Base-by-base conservation (phyloP, 2,797 vertebrate genomes). In the Serranus cabrilla region DNA sequence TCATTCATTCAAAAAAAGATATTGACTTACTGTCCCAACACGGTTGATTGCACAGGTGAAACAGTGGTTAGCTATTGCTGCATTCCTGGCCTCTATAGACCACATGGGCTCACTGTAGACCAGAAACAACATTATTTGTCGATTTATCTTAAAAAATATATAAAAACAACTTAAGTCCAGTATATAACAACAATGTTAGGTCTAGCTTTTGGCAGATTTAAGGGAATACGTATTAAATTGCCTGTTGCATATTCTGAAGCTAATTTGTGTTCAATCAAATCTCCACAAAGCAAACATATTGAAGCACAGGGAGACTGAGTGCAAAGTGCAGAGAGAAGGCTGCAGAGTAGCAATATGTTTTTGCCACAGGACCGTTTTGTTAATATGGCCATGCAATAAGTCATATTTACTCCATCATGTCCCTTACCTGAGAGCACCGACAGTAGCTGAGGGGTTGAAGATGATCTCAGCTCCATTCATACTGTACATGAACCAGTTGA, bases 1-100 rank as follows among this genome's bases (percentile, higher is more conserved):
- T 37, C 20, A 13, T 50, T 7, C 20, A 50, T 39, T 13, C 6
- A 17, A 54, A 27, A 11, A 7, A 20, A 9, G 1, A 5, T 46
- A 5, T 23, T 2, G 10, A 93, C 96, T 55, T 78, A 99, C 98
- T 62, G 94, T 96, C 64, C 98, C 98, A 0, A 99, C 98, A 0
- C 98, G 95, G 90, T 99, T 99, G 94, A 99, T 97, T 71, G 97
- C 95, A n/a, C 98, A 99, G 0, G 98, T 99, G 71, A 98, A 99
- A 81, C 97, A 99, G 88, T 99, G 97, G 63, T 98, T 98, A 27
- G 97, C 97, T 43, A 99, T 99, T 14, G 98, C 98, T 18, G 98
- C 98, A 1, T 98, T 99, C 76, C 98, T 94, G 50, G 98, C 98
- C 82, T 99, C 98, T 7, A 99, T 91, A 0, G 97, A 90, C 98